Base-by-base conservation (phyloP, 2,113 vertebrate genomes). In the Oceanodroma tethys region DNA sequence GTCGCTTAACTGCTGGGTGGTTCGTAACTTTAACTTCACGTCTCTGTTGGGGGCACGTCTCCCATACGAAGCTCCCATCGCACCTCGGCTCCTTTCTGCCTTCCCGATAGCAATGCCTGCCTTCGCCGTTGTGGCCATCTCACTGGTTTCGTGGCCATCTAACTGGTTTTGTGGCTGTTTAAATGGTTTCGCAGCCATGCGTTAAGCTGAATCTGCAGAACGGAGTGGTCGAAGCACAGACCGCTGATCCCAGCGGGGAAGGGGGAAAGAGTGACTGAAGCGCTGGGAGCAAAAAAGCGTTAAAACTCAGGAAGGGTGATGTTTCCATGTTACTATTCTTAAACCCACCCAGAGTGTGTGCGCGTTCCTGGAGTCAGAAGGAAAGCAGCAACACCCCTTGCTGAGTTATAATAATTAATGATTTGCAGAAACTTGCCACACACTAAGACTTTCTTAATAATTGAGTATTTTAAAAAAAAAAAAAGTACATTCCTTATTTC, bases 51-150 rank as follows among this genome's bases (percentile, higher is more conserved):
- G 13, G 32, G 1, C n/a, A 8, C 0, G 0, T 18, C 72, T 84
- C 29, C 20, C 13, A 2, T 2, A 0, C 0, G 2, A 23, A 50
- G 62, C 38, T 86, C 36, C 67, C 2, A 0, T n/a, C 0, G 0
- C 52, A 3, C 30, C 30, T 36, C 0, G 0, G 2, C 73, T 26
- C 32, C 27, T 29, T 34, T 4, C 48, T 26, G 1, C 32, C 56
- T 67, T 68, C 36, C 21, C 2, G 1, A 30, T n/a, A 7, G 40
- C 53, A 16, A 42, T 5, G 3, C 34, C 70, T 25, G 59, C 59
- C n/a, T 26, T 45, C 1, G 0, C 36, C 4, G 0, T 2, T 30
- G 7, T 6, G 72, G 34, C 55, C 36, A 5, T 7, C 27, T 13
- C 1, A 26, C 34, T 47, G 86, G 16, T 16, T 72, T n/a, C 7